Conservation (phyloP, 2,113 vertebrate species). For the Periophthalmus modestus region DNA sequence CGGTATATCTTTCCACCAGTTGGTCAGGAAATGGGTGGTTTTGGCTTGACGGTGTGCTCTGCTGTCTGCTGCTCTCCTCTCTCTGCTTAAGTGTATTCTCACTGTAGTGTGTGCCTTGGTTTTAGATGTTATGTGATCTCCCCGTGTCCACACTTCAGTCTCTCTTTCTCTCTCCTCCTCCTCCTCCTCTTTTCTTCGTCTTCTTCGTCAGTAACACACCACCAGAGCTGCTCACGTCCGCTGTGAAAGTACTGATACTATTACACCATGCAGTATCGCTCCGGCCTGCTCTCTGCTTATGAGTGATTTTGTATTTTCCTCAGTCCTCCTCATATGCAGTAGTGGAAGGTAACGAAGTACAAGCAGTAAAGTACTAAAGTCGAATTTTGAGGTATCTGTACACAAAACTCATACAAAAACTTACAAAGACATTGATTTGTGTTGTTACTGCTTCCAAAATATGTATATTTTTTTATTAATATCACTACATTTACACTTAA, state of each 20-base stretch:
- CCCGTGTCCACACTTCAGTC: constrained; percentile 48
- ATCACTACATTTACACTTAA: too few relatives aligned
- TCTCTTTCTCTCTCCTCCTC: constrained; percentile 8
- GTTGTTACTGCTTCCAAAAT: too few relatives aligned
- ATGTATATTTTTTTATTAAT: too few relatives aligned
- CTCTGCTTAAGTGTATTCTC: not conserved
- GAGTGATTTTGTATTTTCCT: constrained; percentile 60
- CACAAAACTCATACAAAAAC: too few relatives aligned
- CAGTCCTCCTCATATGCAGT: constrained; percentile 21
- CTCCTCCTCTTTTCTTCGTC: constrained; percentile 8
- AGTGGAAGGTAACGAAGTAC: too few relatives aligned
- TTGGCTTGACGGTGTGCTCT: not conserved
- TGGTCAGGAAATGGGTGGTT: not conserved
- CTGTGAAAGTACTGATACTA: constrained; percentile 54
- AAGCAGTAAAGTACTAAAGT: too few relatives aligned
- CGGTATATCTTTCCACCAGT: not conserved
- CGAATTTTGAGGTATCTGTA: too few relatives aligned
- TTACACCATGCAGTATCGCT: constrained; percentile 25
- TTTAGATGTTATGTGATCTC: constrained; percentile 14
- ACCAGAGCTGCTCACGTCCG: constrained; percentile 21
- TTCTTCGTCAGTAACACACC: constrained; percentile 45
- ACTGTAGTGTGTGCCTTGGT: not conserved
- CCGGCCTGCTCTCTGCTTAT: not conserved
- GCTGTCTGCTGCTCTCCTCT: not conserved
- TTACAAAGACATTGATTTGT: too few relatives aligned